Evolutionary conservation across 2,113 vertebrate genomes (phyloP), one percentile per base, ranked within the genome.

Genomic region (Odontophorus gujanensis): DNA sequence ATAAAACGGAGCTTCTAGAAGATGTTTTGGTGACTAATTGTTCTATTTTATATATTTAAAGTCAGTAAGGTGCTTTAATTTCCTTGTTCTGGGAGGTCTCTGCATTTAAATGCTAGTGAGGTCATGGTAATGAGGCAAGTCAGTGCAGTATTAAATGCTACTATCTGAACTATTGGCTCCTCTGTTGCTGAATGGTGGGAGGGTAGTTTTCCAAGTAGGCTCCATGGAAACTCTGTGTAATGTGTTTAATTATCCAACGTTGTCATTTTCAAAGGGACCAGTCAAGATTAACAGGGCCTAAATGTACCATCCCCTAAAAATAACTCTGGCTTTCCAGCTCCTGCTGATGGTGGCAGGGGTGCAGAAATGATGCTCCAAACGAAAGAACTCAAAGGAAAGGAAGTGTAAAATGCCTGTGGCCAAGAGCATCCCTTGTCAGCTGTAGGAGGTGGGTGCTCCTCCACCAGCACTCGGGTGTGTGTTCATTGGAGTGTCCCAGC

Each of bases 301-400:
- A 61, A 87, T 86, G 65, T 73, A 91, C 85, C 63, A n/a, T 88
- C 81, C 79, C 74, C 69, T 94, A 92, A 93, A 97, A 92, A 93
- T 93, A 93, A 74, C 69, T 43, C 45, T 57, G 85, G 18, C 75
- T 95, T 89, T 66, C 51, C 84, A 81, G n/a, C 58, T 92, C 90
- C 83, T 82, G 78, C 58, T 82, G 71, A 67, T 76, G 58, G 61
- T 63, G 61, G 61, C 38, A 63, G 58, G 73, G 74, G 18, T 36
- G 36, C 34, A 57, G 32, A 45, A 42, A 43, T 7, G 30, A 61
- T 1, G 17, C 40, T 81, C 71, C 67, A 57, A 59, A n/a, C 22
- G 7, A 51, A 81, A 72, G 48, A 58, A 3, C 28, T 75, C 83
- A 57, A 74, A 88, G 76, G 58, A 79, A 57, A 55, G 19, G 42